A percentile compares a stretch with the other conserved stretches of the same genome.
Conservation (phyloP, 2,888 invertebrate genomes). For the Yponomeuta sedellus region DNA sequence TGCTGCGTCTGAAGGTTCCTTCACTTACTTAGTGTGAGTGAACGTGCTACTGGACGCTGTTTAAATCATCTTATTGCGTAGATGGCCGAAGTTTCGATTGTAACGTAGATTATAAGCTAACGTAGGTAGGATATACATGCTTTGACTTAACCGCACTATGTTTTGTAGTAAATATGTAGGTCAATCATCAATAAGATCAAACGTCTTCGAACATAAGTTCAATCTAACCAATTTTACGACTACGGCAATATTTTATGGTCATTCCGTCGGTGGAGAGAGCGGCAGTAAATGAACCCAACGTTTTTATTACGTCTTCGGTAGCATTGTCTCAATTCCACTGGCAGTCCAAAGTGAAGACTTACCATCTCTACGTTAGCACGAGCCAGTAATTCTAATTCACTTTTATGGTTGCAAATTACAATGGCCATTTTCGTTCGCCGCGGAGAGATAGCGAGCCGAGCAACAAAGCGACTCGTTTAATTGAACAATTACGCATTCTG, state of each 20-base stretch:
- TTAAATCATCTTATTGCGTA: too few relatives aligned
- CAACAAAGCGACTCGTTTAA: slow-evolving; percentile 30
- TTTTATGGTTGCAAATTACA: slow-evolving; percentile 23
- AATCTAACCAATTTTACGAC: not conserved
- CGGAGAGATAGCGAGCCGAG: slow-evolving; percentile 19
- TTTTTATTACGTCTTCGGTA: not conserved
- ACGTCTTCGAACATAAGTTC: not conserved
- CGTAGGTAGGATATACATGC: too few relatives aligned
- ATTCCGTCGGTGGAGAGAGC: not conserved
- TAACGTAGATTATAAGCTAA: too few relatives aligned
- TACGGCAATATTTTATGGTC: not conserved
- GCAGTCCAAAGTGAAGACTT: not conserved
- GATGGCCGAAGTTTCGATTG: too few relatives aligned
- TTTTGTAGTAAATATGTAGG: too few relatives aligned
- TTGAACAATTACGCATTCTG: slow-evolving; percentile 47
- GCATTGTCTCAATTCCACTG: slow-evolving; percentile 2
- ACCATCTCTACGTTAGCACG: not conserved
- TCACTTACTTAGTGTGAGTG: too few relatives aligned
- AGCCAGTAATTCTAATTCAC: slow-evolving; percentile 19
- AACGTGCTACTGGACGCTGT: too few relatives aligned
- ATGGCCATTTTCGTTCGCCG: slow-evolving; percentile 16
- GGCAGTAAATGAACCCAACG: not conserved
- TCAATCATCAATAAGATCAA: too few relatives aligned
- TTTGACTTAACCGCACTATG: too few relatives aligned
- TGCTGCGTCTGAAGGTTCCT: too few relatives aligned